A percentile compares a stretch with the other conserved stretches of the same genome.
Evolutionary conservation across 1,140 invertebrate genomes (phyloP).

Genomic region (Carcinoscorpius rotundicauda): DNA sequence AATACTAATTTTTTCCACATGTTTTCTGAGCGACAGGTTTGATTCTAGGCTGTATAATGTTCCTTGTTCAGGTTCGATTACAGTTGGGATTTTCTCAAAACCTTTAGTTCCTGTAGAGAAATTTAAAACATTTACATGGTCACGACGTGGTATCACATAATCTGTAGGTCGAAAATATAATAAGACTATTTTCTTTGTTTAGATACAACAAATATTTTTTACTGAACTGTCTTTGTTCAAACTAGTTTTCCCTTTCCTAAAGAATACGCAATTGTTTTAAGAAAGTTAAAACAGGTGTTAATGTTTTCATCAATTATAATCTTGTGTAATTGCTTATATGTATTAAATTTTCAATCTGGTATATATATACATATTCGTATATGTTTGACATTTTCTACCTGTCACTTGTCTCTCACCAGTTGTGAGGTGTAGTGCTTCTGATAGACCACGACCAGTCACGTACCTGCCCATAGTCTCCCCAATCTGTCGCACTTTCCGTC

Average conservation of each 20-base stretch:
- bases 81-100: no score
- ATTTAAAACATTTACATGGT: no score
- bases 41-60: constrained; percentile 28
- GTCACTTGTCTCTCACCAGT: not conserved
- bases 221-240: no score
- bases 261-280: no score
- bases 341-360: not conserved
- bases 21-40: constrained; percentile 12
- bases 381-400: not conserved
- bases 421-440: not conserved
- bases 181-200: no score
- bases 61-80: constrained; percentile 7
- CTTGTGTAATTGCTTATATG: not conserved
- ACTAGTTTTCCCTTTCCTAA: no score
- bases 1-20: constrained; percentile 38
- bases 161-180: no score
- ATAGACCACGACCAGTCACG: not conserved
- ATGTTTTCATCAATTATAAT: not conserved
- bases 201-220: no score
- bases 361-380: not conserved
- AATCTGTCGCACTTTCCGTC: constrained; percentile 71
- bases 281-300: not conserved
- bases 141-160: no score
- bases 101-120: no score
- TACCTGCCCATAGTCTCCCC: constrained; percentile 52